A percentile compares a stretch with the other conserved stretches of the same genome.
Conservation (phyloP, 2,888 invertebrate genomes). For the Drosophila mayaguana region DNA sequence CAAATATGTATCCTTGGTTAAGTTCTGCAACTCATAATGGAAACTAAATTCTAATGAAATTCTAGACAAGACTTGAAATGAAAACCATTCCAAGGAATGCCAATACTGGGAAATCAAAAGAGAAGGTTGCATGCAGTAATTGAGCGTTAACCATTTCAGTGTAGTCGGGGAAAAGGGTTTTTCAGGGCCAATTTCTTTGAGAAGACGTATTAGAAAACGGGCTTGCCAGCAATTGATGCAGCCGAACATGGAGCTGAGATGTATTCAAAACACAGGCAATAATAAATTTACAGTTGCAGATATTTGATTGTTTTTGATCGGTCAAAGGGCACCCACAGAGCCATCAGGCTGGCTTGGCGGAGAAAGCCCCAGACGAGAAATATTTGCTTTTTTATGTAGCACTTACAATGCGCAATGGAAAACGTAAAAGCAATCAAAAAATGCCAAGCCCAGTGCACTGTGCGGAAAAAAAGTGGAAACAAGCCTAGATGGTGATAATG, state of each 20-base stretch:
- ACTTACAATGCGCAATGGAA: constrained; percentile 61
- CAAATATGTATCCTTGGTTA: neutral
- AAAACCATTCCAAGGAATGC: neutral
- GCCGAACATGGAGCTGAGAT: constrained; percentile 3
- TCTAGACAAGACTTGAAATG: neutral
- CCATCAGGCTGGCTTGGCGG: neutral
- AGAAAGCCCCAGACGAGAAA: constrained; percentile 47
- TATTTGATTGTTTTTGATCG: constrained; percentile 49
- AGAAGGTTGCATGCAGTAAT: neutral
- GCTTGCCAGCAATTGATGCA: neutral
- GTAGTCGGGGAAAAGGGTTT: constrained; percentile 1
- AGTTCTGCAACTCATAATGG: neutral
- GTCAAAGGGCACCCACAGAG: constrained; percentile 40
- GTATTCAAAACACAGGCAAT: constrained; percentile 32
- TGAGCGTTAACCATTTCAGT: constrained; percentile 8
- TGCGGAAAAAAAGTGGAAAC: constrained; percentile 11
- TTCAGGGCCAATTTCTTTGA: neutral
- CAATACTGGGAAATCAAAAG: neutral
- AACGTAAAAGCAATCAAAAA: constrained; percentile 77
- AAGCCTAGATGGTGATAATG: constrained; percentile 61
- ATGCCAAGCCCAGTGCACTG: constrained; percentile 61
- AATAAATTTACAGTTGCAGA: constrained; percentile 35
- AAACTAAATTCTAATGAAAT: neutral
- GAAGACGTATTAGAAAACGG: constrained; percentile 16
- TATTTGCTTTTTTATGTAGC: constrained; percentile 33